A percentile compares a stretch with the other conserved stretches of the same genome.
These are phyloP conservation scores for Nudaria mundana DNA, from an alignment of 2,888 invertebrate species.

Conservation along the genomic window DNA sequence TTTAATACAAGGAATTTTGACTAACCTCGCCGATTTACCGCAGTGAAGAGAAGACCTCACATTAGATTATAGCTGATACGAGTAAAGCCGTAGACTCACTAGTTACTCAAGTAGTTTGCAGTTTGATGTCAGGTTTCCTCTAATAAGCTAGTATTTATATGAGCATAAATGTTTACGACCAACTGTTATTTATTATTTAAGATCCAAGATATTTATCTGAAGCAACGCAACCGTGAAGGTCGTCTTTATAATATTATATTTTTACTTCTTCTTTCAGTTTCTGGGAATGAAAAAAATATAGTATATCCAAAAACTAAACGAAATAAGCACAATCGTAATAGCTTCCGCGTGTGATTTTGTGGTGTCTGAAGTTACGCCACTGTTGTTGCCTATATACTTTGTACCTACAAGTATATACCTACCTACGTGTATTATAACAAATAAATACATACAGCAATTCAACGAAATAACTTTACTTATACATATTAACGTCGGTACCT, in stretches of 20 bases:
- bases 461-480: no score
- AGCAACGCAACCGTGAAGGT: slow-evolving; percentile 7
- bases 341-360: neutral
- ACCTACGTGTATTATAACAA: no score
- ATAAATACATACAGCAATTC: no score
- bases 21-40: no score
- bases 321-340: neutral
- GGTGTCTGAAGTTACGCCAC: neutral
- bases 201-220: neutral
- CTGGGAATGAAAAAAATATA: neutral
- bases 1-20: no score
- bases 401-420: no score
- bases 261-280: neutral
- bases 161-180: slow-evolving; percentile 6
- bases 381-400: no score
- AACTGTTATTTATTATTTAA: neutral
- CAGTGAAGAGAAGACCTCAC: no score
- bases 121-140: neutral
- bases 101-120: neutral
- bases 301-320: neutral
- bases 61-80: no score
- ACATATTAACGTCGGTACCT: no score
- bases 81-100: neutral
- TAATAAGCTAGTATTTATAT: neutral
- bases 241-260: slow-evolving; percentile 1